A percentile compares a stretch with the other conserved stretches of the same genome.
Conservation (phyloP, 2,888 invertebrate genomes). For the Abscondita cerata region DNA sequence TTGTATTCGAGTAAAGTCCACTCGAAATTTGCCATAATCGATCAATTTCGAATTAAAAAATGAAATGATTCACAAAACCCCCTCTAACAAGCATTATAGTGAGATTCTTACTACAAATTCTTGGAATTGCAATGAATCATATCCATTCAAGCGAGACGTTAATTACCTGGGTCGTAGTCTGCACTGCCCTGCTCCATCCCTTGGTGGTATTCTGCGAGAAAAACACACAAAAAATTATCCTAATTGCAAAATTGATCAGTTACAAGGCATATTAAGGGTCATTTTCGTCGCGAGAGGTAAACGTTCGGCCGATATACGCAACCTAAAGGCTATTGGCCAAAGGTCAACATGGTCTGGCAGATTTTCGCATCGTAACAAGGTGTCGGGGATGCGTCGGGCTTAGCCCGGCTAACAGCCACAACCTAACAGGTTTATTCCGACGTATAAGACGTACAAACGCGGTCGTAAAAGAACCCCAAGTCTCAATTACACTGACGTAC, state of each 20-base stretch:
- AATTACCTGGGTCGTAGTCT: slow-evolving; percentile 81
- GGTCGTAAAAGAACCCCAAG: too few relatives aligned
- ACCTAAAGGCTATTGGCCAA: slow-evolving; percentile 58
- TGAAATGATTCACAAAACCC: slow-evolving; percentile 16
- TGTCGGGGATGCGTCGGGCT: slow-evolving; percentile 17
- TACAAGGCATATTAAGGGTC: slow-evolving; percentile 28
- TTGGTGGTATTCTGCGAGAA: slow-evolving; percentile 77
- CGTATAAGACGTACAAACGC: too few relatives aligned
- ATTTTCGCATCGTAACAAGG: slow-evolving; percentile 43
- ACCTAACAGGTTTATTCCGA: too few relatives aligned
- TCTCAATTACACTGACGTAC: slow-evolving; percentile 20
- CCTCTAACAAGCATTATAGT: slow-evolving; percentile 21
- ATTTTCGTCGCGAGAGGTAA: slow-evolving; percentile 20
- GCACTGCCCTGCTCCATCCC: slow-evolving; percentile 81
- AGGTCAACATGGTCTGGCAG: slow-evolving; percentile 58
- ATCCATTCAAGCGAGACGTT: slow-evolving; percentile 11
- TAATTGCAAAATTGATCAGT: slow-evolving; percentile 26
- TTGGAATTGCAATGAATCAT: slow-evolving; percentile 31
- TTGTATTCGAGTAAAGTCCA: slow-evolving; percentile 54
- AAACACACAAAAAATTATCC: slow-evolving; percentile 50
- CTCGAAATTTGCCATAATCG: slow-evolving; percentile 34
- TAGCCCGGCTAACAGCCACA: too few relatives aligned
- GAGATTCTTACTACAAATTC: slow-evolving; percentile 30
- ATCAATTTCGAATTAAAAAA: background rate
- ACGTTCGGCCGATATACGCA: slow-evolving; percentile 42